Conservation (phyloP, 2,888 invertebrate species). For the Tipula lateralis region DNA sequence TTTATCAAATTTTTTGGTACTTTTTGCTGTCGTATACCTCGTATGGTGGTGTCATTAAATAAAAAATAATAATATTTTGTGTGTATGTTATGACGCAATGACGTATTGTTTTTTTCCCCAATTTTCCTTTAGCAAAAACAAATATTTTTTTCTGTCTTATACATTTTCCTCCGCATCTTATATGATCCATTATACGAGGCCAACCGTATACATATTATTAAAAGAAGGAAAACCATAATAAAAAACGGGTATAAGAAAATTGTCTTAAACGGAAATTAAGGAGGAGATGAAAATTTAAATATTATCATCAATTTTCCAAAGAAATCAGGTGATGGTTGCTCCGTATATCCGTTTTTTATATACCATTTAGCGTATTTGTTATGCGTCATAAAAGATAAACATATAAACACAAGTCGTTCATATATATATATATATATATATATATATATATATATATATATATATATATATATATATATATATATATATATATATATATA, state of each 20-base stretch:
- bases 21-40: background rate
- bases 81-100: background rate
- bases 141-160: background rate
- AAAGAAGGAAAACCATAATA: background rate
- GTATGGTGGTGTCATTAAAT: background rate
- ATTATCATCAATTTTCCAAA: constrained; percentile 1
- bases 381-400: background rate
- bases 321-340: background rate
- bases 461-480: too few relatives aligned
- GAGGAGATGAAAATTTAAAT: constrained; percentile 7
- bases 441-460: too few relatives aligned
- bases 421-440: too few relatives aligned
- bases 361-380: background rate
- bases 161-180: background rate
- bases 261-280: constrained; percentile 1
- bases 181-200: background rate
- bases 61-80: background rate
- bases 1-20: background rate
- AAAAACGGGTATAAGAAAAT: background rate
- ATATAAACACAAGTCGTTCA: background rate
- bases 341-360: background rate
- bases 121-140: background rate
- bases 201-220: background rate
- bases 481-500: too few relatives aligned
- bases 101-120: background rate